Base-by-base conservation (phyloP, 2,888 invertebrate genomes). In the Panorpa germanica region DNA sequence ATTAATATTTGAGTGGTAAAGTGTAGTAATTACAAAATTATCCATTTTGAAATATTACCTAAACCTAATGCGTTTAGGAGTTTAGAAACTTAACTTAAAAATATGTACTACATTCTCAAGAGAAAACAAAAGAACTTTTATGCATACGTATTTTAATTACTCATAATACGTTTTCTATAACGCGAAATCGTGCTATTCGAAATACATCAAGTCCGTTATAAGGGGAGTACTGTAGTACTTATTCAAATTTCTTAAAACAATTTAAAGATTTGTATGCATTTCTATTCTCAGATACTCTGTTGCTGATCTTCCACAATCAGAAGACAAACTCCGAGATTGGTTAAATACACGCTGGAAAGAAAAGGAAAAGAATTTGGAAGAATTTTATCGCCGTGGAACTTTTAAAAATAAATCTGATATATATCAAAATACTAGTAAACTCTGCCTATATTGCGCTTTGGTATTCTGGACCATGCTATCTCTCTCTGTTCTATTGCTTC, bases 391-490 rank as follows among this genome's bases (percentile, higher is more conserved):
- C 13, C 59, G 60, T 25, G 70, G 70, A 49, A 45, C 49, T 19
- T 61, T 62, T 33, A 36, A 49, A 4, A 47, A 46, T 27, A 47
- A 50, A 2, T 36, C 40, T 25, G 40, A 49, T 17, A 37, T 46
- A 12, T 51, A 50, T 52, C 51, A 50, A 12, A 43, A 47, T 30
- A 36, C 49, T 5, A 47, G 47, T 30, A 41, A 41, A 12, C 45
- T 52, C 36, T 55, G 61, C 16, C 44, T 66, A 14, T 53, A 56
- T 36, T 44, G 59, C 25, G 70, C 70, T 3, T 59, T 75, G 24
- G 39, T 65, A 13, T 72, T 74, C 45, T 78, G 77, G 78, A 67
- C 68, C 8, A 14, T 59, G 5, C 45, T 74, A 34, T 63, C 67
- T 32, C 39, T 57, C 15, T 32, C 61, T 14, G 58, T 63, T 31